These are phyloP conservation scores for Lycaena phlaeas DNA, from an alignment of 2,888 invertebrate genomes.

Conservation along the genomic window DNA sequence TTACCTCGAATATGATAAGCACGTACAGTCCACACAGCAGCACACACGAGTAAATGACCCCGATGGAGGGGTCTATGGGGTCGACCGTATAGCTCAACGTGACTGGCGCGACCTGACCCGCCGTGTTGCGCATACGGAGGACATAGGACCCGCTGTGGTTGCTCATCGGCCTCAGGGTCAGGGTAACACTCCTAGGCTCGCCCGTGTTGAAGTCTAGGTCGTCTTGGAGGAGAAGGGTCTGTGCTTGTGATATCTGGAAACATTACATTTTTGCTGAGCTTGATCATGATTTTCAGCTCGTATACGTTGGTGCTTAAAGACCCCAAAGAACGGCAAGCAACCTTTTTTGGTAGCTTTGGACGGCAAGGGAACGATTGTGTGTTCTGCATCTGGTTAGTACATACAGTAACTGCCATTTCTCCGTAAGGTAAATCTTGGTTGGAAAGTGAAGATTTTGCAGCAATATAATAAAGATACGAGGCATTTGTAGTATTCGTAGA, in stretches of 20 bases:
- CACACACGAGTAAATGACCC: slow-evolving; percentile 80
- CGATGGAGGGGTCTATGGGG: slow-evolving; percentile 76
- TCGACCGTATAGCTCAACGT: slow-evolving; percentile 69
- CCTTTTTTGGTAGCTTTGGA: no score
- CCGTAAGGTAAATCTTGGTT: no score
- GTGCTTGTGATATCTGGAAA: slow-evolving; percentile 59
- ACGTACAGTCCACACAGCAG: slow-evolving; percentile 84
- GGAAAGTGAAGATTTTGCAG: no score
- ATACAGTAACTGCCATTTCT: no score
- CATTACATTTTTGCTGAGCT: not conserved
- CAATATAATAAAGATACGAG: no score
- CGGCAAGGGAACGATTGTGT: no score
- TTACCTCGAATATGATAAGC: slow-evolving; percentile 89
- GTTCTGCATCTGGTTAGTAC: no score
- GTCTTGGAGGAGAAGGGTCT: slow-evolving; percentile 74
- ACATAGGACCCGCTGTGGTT: slow-evolving; percentile 23
- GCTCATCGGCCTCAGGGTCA: slow-evolving; percentile 32
- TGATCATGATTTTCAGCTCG: no score
- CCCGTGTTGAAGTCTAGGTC: slow-evolving; percentile 74
- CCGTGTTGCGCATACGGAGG: slow-evolving; percentile 32
- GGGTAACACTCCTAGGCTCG: slow-evolving; percentile 47
- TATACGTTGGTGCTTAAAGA: no score
- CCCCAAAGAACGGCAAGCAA: no score
- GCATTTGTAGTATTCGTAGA: no score
- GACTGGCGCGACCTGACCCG: slow-evolving; percentile 37